Evolutionary conservation across 2,113 vertebrate genomes (phyloP), one percentile per base, ranked within the genome.

Genomic region (Oxyruncus cristatus): DNA sequence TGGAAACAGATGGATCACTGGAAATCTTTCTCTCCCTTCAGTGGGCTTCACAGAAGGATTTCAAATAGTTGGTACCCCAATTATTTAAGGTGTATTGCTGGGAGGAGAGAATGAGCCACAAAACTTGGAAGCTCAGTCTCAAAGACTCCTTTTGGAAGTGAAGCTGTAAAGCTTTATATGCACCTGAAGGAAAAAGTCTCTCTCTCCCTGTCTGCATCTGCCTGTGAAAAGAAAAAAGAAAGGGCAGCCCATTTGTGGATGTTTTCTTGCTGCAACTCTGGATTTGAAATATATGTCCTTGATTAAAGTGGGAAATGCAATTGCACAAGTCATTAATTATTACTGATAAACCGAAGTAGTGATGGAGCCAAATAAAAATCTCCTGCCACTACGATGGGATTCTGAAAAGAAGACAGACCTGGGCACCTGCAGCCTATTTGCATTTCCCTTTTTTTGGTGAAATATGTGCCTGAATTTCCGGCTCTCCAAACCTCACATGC

Each of bases 251-350:
- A 82, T 87, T 42, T 87, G 80, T 55, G 71, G 50, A 44, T 32
- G 32, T 70, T 61, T 88, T 72, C 70, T 68, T 72, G 47, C 56
- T 88, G 71, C 47, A 81, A 78, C 24, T 63, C 39, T 72, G 87
- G 59, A 71, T 88, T 75, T 72, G 44, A 95, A 92, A 75, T 72
- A 79, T 46, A 52, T 75, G 14, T 75, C 72, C 52, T 89, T 85
- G 79, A 93, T 89, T 91, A 74, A 84, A 87, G 44, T 71, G 72
- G 52, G 61, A 89, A 96, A 96, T 92, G 88, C 90, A 85, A 68
- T 70, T 81, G 58, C 76, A 93, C 62, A 76, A 75, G 62, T 74
- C 66, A 87, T 93, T 93, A 95, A 97, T 95, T 93, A 93, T 92
- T 94, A 92, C 83, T 65, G 80, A 93, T 93, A 94, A 92, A 78